Evolutionary conservation across 2,113 vertebrate species (phyloP).

Genomic region (Pseudonaja textilis): DNA sequence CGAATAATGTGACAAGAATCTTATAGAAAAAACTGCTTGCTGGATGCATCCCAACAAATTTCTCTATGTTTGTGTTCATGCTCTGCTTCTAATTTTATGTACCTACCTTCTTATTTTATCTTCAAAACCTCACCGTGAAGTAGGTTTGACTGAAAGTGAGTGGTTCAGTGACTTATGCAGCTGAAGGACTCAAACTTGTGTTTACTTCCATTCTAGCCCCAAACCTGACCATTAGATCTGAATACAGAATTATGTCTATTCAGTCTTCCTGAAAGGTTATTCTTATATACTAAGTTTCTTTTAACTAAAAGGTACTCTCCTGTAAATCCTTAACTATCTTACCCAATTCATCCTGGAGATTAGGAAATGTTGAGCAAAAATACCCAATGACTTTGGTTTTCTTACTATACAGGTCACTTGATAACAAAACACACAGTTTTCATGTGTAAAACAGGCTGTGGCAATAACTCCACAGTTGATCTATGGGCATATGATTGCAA

Average conservation of each 20-base stretch:
- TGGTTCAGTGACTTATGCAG: neutral
- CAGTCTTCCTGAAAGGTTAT: neutral
- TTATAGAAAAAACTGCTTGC: neutral
- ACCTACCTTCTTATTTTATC: neutral
- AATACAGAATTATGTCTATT: neutral
- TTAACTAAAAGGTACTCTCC: neutral
- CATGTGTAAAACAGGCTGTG: neutral
- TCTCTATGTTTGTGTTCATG: neutral
- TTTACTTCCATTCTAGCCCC: neutral
- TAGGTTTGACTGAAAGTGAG: neutral
- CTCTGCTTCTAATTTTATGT: neutral
- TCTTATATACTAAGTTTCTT: neutral
- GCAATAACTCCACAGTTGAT: neutral
- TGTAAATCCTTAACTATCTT: neutral
- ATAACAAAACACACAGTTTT: neutral
- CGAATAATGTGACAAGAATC: neutral
- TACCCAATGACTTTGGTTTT: neutral
- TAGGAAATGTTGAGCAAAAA: neutral
- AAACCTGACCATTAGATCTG: neutral
- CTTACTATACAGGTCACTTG: neutral
- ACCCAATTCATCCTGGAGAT: neutral
- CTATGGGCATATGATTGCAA: neutral
- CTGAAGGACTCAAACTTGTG: neutral
- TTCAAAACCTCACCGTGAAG: neutral
- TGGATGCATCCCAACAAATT: neutral